These are phyloP conservation scores for Chiloscyllium plagiosum DNA, from an alignment of 2,113 vertebrate species.

Conservation along the genomic window DNA sequence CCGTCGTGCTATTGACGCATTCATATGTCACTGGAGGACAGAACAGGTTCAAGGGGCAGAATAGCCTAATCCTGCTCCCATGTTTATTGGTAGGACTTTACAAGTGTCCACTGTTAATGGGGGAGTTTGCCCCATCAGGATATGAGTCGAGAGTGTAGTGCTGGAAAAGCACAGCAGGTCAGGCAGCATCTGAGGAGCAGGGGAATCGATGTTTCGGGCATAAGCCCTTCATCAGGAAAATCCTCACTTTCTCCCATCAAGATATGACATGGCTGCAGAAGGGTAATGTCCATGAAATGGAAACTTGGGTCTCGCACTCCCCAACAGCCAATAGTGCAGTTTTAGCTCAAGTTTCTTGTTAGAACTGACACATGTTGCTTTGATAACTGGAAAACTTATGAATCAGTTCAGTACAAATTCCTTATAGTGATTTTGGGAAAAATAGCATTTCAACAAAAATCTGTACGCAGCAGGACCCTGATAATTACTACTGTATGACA, in stretches of 20 bases:
- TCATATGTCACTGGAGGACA: background rate
- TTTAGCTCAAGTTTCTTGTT: background rate
- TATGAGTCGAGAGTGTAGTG: too few relatives aligned
- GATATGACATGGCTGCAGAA: background rate
- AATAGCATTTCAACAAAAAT: background rate
- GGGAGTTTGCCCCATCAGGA: background rate
- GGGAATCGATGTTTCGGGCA: too few relatives aligned
- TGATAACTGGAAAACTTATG: background rate
- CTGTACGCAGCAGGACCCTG: background rate
- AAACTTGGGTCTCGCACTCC: background rate
- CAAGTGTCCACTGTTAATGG: background rate
- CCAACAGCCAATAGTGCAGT: background rate
- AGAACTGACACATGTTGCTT: background rate
- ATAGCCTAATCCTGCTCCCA: background rate
- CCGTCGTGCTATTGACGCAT: too few relatives aligned
- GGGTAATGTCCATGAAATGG: too few relatives aligned
- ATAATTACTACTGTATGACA: background rate
- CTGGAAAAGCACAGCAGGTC: too few relatives aligned
- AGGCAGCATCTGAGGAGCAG: too few relatives aligned
- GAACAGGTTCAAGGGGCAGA: background rate
- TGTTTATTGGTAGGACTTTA: background rate
- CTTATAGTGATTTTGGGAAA: background rate
- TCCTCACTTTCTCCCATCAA: background rate
- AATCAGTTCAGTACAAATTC: background rate
- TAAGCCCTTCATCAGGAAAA: too few relatives aligned